Evolutionary conservation across 2,797 vertebrate genomes (phyloP), one percentile per base, ranked within the genome.

Genomic region (Neoniphon sammara): DNA sequence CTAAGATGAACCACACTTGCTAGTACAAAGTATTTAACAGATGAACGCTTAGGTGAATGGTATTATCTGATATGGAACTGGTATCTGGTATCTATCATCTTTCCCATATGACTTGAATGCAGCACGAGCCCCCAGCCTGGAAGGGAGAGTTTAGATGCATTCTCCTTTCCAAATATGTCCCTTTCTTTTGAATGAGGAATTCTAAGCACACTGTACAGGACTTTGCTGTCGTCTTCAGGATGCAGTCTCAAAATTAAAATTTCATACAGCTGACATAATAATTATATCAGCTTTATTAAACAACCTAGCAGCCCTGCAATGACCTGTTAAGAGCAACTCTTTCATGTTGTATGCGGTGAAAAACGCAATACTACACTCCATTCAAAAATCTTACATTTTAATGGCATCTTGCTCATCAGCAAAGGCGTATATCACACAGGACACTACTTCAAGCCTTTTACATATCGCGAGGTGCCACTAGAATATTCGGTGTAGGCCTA

Each of bases 271-370:
- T 27, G 25, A 27, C 25, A 27, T 27, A 27, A 27, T 27, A 27
- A 20, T 27, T 46, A 30, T 20, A 8, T 67, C 65, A 56, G 20
- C 47, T 20, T 2, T 27, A 31, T 83, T 85, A 77, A 67, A 66
- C 69, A 82, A 81, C 14, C 1, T 27, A 60, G 36, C 58, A 55
- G 20, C 7, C 2, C 0, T 21, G 63, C 76, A 78, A 76, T 46
- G 3, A 18, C 12, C 2, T 1, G 12, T 25, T 62, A 5, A 44
- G 12, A n/a, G 36, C 14, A 12, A 21, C 11, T 14, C 39, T 27
- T 27, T 27, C 2, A 27, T 2, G 2, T 27, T 27, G 25, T 27
- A 4, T 27, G 20, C n/a, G 23, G 3, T 39, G 18, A 58, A 0
- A 71, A 46, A 34, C 39, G 54, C 20, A 0, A 57, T 9, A 55